A percentile compares a stretch with the other conserved stretches of the same genome.
Conservation (phyloP, 2,888 invertebrate genomes). For the Minunthozetes semirufus region DNA sequence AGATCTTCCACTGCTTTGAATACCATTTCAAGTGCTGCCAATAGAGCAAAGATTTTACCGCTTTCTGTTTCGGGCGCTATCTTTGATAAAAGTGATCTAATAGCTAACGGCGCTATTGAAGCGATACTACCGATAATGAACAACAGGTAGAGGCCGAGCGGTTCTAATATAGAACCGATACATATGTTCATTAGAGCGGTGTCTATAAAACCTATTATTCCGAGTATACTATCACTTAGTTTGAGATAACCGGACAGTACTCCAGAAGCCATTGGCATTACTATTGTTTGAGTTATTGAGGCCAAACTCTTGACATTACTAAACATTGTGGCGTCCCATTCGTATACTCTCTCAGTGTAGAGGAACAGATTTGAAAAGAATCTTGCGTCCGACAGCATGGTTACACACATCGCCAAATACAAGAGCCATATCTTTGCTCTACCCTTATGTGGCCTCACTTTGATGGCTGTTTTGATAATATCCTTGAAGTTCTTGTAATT, state of each 20-base stretch:
- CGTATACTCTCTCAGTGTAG: neutral
- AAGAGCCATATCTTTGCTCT: neutral
- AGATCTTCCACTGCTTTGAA: neutral
- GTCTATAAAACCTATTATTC: neutral
- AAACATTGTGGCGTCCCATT: neutral
- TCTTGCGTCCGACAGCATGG: too few species aligned
- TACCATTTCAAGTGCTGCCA: neutral
- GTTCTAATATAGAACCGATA: neutral
- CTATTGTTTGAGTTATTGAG: neutral
- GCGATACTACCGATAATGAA: neutral
- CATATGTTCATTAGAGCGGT: neutral
- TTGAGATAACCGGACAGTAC: neutral
- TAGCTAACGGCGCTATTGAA: neutral
- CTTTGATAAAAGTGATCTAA: constrained; percentile 10
- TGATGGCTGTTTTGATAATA: neutral
- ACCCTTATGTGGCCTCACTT: neutral
- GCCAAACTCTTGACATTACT: neutral
- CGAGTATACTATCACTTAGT: neutral
- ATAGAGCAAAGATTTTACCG: constrained; percentile 14
- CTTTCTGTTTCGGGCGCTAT: neutral
- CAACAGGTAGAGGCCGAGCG: neutral
- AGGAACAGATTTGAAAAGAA: neutral
- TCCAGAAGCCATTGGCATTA: neutral
- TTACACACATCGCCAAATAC: neutral
- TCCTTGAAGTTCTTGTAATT: neutral